Base-by-base conservation (phyloP, 2,888 invertebrate species). In the Drosophila cracens region DNA sequence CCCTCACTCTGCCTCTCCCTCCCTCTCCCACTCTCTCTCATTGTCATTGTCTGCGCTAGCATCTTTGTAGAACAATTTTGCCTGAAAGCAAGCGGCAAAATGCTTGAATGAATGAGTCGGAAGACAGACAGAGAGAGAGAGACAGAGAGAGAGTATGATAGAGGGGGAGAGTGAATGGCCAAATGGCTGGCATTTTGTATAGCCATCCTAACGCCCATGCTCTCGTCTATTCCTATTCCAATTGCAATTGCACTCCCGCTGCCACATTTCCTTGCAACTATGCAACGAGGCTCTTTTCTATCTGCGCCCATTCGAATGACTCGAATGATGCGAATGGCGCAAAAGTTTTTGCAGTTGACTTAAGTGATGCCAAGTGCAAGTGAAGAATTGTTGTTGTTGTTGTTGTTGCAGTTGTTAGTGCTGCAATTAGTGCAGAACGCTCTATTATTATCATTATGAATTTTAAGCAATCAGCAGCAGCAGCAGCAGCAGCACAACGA, bases 391-490 rank as follows among this genome's bases (percentile, higher is more conserved):
- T 43, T 60, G 56, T 57, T 53, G 52, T 48, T 52, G 48, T 52
- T 63, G 11, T 29, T 70, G 70, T 63, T 61, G 48, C 61, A 61
- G 16, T 43, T 71, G 59, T 65, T 69, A 57, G 36, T 68, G 52
- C 69, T 82, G 89, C 86, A 87, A 89, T 87, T 87, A 89, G 89
- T 81, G 85, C 82, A 82, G 63, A 82, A 81, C 80, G 87, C 77
- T 83, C 84, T 85, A 74, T 79, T 79, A 81, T 81, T 87, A 89
- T 89, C 83, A 87, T 89, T 87, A 87, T 87, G 87, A 87, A 89
- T 87, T 87, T 89, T 76, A 81, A 87, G 88, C 81, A 87, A 87
- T 89, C 87, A 84, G 68, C 78, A 78, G 75, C 56, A 48, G 25
- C 34, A 70, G 59, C 54, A 52, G 36, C 69, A 67, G 59, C 25